Conservation (phyloP, 2,113 vertebrate species). For the Chiloscyllium plagiosum region DNA sequence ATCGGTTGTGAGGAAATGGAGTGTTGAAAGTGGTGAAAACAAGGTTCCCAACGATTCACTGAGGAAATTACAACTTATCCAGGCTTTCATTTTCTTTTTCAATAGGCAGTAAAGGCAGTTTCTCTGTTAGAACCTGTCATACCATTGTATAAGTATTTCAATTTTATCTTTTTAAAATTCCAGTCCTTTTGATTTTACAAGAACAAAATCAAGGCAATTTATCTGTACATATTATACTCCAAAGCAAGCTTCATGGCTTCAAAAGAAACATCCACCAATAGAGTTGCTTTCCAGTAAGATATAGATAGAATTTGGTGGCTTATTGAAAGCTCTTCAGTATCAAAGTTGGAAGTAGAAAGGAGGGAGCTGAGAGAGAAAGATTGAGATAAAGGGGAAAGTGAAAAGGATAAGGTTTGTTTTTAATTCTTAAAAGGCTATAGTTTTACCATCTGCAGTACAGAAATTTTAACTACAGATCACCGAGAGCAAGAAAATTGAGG, state of each 20-base stretch:
- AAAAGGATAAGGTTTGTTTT: background rate
- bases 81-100: no score
- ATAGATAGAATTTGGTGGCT: background rate
- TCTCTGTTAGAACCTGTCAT: no score
- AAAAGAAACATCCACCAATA: background rate
- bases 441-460: background rate
- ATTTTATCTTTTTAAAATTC: no score
- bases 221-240: background rate
- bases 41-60: no score
- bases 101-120: no score
- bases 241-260: background rate
- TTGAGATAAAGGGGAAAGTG: background rate
- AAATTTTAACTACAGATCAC: background rate
- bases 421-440: background rate
- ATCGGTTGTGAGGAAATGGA: no score
- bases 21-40: no score
- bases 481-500: background rate
- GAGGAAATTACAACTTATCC: no score
- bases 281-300: background rate
- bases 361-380: background rate
- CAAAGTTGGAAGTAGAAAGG: background rate
- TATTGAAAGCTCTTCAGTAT: background rate
- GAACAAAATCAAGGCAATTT: no score
- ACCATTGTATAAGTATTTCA: no score
- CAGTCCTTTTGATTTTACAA: no score